Conservation (phyloP, 2,113 vertebrate species). For the Mormyrus lacerda region DNA sequence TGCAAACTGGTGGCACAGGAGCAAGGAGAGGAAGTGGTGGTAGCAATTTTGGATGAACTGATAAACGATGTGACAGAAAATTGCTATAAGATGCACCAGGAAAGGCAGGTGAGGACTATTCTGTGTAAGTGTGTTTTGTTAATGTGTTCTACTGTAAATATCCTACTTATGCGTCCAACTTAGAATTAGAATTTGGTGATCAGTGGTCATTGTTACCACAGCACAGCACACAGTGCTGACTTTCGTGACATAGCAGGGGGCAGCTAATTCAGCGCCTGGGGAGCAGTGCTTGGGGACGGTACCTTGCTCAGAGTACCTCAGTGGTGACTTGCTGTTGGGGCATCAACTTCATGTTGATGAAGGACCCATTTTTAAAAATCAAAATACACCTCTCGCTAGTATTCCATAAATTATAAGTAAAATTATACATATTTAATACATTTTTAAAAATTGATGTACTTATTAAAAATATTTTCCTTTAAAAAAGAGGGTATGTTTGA, state of each 20-base stretch:
- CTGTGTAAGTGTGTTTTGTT: neutral
- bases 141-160: neutral
- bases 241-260: no score
- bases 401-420: neutral
- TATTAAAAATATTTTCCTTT: neutral
- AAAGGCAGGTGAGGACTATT: conserved; percentile 47
- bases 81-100: conserved; percentile 33
- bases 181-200: no score
- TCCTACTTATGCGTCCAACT: neutral
- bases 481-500: neutral
- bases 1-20: conserved; percentile 37
- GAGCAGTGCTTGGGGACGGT: no score
- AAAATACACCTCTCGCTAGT: neutral
- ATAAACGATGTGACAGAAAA: conserved; percentile 40
- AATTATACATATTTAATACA: neutral
- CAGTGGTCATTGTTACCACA: no score
- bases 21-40: conserved; percentile 45
- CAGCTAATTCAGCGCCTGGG: no score
- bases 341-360: neutral
- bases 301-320: no score
- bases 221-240: no score
- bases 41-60: conserved; percentile 49
- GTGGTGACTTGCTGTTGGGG: no score
- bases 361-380: neutral
- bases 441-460: neutral